Base-by-base conservation (phyloP, 1,140 invertebrate species). In the Zaprionus taronus region DNA sequence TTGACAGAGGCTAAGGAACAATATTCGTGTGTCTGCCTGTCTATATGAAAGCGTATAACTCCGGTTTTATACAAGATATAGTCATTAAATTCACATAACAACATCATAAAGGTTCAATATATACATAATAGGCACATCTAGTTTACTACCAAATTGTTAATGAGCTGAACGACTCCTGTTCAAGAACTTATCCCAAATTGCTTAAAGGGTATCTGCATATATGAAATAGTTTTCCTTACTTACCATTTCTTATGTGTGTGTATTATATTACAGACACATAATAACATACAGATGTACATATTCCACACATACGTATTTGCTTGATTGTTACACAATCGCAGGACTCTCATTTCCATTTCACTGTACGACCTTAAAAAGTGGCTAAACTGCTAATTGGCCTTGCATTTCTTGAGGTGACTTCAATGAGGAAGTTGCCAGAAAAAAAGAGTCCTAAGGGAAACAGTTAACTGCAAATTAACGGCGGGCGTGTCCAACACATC, bases 351-450 rank as follows among this genome's bases (percentile, higher is more conserved):
- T 31, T 56, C 5, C 14, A 9, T 56, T 56, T 34, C 4, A 34
- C 4, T 14, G 47, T 58, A 34, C 20, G 34, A 20, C 57, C 47
- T 51, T 3, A 3, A 38, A 58, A 58, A 58, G 34, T 38, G 34
- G 57, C 22, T 15, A 41, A 51, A 51, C 22, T 9, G 57, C 36
- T 60, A 60, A 60, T 60, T 60, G 12, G 14, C 14, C 36, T 60
- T 41, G 22, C 57, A 60, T 60, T 60, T 51, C 20, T 58, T 58
- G 34, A 58, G 34, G 31, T n/a, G 3, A 34, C 56, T 22, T n/a
- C 36, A 14, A 36, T 22, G 20, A 36, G 20, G 56, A 58, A 58
- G 34, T 58, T 5, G n/a, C n/a, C 7, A n/a, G 17, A 14, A 5
- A 9, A 36, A 34, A 57, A 57, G 15, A 57, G 15, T 57, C 55